phyloP scores from a whole-genome alignment of 1,140 invertebrate genomes.

The Drosophila micromelanica region DNA sequence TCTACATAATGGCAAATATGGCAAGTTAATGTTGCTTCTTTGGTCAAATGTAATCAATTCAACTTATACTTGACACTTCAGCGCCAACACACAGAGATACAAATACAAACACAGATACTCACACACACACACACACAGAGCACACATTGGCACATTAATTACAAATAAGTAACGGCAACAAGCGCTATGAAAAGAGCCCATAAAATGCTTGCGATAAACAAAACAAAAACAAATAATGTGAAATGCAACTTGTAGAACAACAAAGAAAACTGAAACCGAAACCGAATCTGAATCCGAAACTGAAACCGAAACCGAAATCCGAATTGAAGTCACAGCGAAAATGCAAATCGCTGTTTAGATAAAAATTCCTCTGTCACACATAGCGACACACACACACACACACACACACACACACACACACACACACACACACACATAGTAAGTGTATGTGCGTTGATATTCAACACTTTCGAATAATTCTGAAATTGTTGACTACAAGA shows the following conservation, averaged over 20 bases:
- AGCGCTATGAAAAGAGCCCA: slow-evolving; percentile 43
- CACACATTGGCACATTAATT: slow-evolving; percentile 36
- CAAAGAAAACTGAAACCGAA: slow-evolving; percentile 47
- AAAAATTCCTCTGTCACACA: slow-evolving; percentile 40
- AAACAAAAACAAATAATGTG: slow-evolving; percentile 34
- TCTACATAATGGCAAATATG: slow-evolving; percentile 59
- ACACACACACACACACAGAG: slow-evolving; percentile 22
- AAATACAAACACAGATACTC: slow-evolving; percentile 11
- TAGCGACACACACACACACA: slow-evolving; percentile 2
- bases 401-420: slow-evolving; percentile 3
- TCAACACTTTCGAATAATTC: slow-evolving; percentile 35
- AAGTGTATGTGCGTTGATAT: slow-evolving; percentile 9
- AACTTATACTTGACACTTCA: slow-evolving; percentile 59
- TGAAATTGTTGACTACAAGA: slow-evolving; percentile 9
- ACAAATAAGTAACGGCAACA: slow-evolving; percentile 49
- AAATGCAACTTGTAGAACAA: slow-evolving; percentile 61
- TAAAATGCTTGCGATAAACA: slow-evolving; percentile 56
- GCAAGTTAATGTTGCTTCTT: slow-evolving; percentile 56
- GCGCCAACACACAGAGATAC: slow-evolving; percentile 37
- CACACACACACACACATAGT: slow-evolving; percentile 3
- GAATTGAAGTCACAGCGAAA: slow-evolving; percentile 49
- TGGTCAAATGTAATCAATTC: slow-evolving; percentile 66
- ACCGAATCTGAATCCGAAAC: slow-evolving; percentile 25
- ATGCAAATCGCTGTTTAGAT: slow-evolving; percentile 53
- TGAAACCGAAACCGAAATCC: slow-evolving; percentile 30